phyloP scores from a whole-genome alignment of 2,888 invertebrate species.

The Dysmachus trigonus region DNA sequence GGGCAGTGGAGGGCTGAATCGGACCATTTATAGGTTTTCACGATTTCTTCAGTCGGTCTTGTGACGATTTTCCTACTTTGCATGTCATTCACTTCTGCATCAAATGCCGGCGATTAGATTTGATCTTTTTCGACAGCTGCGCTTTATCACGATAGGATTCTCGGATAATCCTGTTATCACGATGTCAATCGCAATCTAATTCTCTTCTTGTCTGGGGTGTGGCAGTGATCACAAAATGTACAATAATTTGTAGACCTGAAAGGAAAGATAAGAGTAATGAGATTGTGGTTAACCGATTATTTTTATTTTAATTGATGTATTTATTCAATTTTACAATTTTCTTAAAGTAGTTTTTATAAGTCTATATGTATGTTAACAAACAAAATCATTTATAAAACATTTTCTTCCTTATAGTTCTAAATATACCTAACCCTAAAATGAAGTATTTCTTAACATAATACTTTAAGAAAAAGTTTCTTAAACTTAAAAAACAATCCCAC shows the following conservation, averaged over 20 bases:
- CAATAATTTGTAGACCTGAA: background rate
- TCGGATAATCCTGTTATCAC: background rate
- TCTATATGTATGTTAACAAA: too few relatives aligned
- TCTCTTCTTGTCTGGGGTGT: background rate
- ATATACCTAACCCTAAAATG: too few relatives aligned
- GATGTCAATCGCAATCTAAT: background rate
- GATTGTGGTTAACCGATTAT: background rate
- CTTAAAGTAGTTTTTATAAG: too few relatives aligned
- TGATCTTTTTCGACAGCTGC: background rate
- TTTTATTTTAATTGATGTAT: background rate
- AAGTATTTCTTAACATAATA: too few relatives aligned
- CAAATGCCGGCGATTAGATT: background rate
- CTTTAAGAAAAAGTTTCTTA: too few relatives aligned
- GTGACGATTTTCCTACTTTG: background rate
- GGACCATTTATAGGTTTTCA: constrained; percentile 25
- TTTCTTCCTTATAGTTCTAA: too few relatives aligned
- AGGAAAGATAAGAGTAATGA: background rate
- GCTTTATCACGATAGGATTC: background rate
- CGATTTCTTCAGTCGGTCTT: constrained; percentile 3
- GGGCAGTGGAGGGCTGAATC: constrained; percentile 11
- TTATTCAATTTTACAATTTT: too few relatives aligned
- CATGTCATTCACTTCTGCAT: constrained; percentile 10
- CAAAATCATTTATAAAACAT: too few relatives aligned
- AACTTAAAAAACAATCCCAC: too few relatives aligned
- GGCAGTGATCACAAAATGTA: background rate